Conservation (phyloP, 2,888 invertebrate genomes). For the Myathropa florea region DNA sequence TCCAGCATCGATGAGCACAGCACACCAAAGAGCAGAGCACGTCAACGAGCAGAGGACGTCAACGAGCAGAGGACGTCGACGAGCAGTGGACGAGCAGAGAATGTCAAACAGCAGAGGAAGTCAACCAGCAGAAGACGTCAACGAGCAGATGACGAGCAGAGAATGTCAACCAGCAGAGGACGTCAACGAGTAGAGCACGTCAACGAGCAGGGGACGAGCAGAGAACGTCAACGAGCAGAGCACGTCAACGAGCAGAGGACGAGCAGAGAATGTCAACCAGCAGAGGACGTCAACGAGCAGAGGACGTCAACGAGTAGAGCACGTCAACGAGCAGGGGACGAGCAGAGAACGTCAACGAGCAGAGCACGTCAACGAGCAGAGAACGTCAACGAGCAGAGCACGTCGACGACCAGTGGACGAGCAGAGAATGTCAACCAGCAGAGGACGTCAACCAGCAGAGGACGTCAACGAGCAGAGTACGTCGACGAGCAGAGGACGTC, state of each 20-base stretch:
- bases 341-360: too few relatives aligned
- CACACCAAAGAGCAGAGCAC: too few relatives aligned
- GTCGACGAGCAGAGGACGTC: background rate
- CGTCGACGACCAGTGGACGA: background rate
- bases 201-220: background rate
- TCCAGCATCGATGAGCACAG: too few relatives aligned
- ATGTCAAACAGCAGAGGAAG: background rate
- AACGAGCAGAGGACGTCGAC: background rate
- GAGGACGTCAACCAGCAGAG: background rate
- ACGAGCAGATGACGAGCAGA: background rate
- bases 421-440: background rate
- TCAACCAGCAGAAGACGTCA: background rate
- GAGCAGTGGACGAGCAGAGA: background rate
- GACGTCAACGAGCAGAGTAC: too few relatives aligned
- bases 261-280: too few relatives aligned
- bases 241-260: background rate
- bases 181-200: background rate
- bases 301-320: too few relatives aligned
- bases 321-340: too few relatives aligned
- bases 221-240: background rate
- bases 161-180: background rate
- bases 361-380: too few relatives aligned
- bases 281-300: too few relatives aligned
- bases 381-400: too few relatives aligned
- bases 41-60: too few relatives aligned